Conservation (phyloP, 2,888 invertebrate genomes). For the Falcaria lacertinaria region DNA sequence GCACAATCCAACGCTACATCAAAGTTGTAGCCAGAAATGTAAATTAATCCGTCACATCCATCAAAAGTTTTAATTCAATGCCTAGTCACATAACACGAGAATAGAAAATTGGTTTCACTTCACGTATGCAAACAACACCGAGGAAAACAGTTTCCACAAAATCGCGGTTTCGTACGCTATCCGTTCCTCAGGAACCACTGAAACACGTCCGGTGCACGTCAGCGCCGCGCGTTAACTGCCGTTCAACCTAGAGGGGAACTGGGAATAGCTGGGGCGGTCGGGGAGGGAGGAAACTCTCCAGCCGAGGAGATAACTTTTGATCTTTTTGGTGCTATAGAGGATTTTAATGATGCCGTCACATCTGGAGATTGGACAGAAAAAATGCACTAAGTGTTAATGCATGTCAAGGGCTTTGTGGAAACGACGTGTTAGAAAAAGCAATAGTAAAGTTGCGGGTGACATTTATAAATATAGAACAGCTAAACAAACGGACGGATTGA, state of each 20-base stretch:
- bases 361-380: conserved; percentile 72
- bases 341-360: conserved; percentile 77
- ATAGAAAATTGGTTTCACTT: conserved; percentile 66
- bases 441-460: conserved; percentile 67
- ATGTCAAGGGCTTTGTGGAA: conserved; percentile 71
- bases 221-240: conserved; percentile 61
- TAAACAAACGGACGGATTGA: conserved; percentile 45
- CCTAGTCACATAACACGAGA: conserved; percentile 54
- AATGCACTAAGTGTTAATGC: conserved; percentile 77
- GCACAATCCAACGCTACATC: conserved; percentile 43
- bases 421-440: conserved; percentile 71
- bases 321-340: conserved; percentile 74
- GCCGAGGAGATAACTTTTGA: conserved; percentile 76
- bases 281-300: conserved; percentile 56
- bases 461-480: conserved; percentile 64
- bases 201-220: conserved; percentile 44
- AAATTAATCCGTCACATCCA: conserved; percentile 41
- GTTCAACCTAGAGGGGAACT: conserved; percentile 36
- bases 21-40: conserved; percentile 35
- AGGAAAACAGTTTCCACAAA: conserved; percentile 64
- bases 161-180: conserved; percentile 40
- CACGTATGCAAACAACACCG: conserved; percentile 64
- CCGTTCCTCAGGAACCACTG: conserved; percentile 16
- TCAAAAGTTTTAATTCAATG: conserved; percentile 25
- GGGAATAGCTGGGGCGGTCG: conserved; percentile 46